Evolutionary conservation across 2,113 vertebrate species (phyloP), one percentile per base, ranked within the genome.

Genomic region (Stegastes partitus): DNA sequence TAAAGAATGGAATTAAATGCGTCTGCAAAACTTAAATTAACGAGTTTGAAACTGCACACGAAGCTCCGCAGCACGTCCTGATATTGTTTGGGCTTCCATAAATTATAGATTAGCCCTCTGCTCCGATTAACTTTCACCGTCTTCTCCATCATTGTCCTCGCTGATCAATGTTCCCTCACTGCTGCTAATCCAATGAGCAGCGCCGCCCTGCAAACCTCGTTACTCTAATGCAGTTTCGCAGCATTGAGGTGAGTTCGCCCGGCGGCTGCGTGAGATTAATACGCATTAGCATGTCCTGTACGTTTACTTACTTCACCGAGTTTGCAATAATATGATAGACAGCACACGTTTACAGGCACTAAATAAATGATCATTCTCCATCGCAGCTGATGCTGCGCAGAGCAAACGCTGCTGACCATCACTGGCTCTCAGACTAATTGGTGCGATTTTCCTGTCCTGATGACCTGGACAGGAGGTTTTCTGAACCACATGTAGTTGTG

Each of bases 71-170:
- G 28, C 28, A n/a, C n/a, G n/a, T 62, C 51, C 31, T 51, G 45
- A 53, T 19, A 55, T 74, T 77, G 73, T 76, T 81, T 82, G 57
- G 45, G 31, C 69, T 82, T 4, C 11, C 49, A 81, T 81, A 37
- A 83, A 81, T 87, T 74, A 83, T 87, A 71, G 68, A 81, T 86
- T n/a, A 37, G 64, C 31, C 49, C 31, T 53, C 18, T 26, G 4
- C 28, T 83, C 51, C 59, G 37, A 63, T 82, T 49, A 79, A 82
- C 54, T 55, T 68, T 65, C 39, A 34, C 11, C 51, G 28, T 81
- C 47, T 81, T 69, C 39, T 61, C n/a, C 21, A 21, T 66, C 77
- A 77, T 49, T 50, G 51, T 77, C 64, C 26, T 14, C 23, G 55
- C 54, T 64, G 83, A 81, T 83, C 83, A 75, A 49, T 75, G 65